phyloP scores from a whole-genome alignment of 2,113 vertebrate genomes.

The Ariopsis seemanni region DNA sequence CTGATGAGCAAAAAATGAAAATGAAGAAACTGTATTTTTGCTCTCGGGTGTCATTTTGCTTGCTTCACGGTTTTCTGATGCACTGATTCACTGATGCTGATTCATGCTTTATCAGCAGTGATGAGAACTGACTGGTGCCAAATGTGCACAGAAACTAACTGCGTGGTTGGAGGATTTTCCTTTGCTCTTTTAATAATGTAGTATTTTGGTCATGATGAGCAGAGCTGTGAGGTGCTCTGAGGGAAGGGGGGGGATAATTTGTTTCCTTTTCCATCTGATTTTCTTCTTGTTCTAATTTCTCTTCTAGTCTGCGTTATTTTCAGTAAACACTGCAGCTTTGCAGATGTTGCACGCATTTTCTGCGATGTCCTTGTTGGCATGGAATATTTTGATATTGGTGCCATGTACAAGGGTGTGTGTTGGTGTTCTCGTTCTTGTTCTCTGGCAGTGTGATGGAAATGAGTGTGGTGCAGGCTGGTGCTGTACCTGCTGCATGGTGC shows the following conservation, averaged over 20 bases:
- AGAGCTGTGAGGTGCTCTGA: not conserved
- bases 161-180: not conserved
- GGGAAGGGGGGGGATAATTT: not conserved
- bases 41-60: not conserved
- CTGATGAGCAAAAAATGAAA: not conserved
- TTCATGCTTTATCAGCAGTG: not conserved
- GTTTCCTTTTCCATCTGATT: too few relatives aligned
- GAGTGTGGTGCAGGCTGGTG: slow-evolving; percentile 5
- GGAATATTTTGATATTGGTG: not conserved
- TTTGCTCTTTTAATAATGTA: not conserved
- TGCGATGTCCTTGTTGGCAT: not conserved
- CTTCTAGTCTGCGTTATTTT: not conserved
- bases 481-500: not conserved
- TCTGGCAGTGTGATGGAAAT: not conserved
- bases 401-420: not conserved
- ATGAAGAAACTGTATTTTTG: too few relatives aligned
- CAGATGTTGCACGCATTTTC: not conserved
- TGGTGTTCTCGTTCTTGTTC: not conserved
- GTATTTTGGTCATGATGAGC: not conserved
- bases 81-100: not conserved
- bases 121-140: not conserved
- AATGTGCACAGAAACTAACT: not conserved
- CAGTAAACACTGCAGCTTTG: not conserved
- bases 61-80: not conserved
- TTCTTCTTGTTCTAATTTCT: not conserved